Evolutionary conservation across 2,888 invertebrate species (phyloP).

Genomic region (Parthenolecanium corni): DNA sequence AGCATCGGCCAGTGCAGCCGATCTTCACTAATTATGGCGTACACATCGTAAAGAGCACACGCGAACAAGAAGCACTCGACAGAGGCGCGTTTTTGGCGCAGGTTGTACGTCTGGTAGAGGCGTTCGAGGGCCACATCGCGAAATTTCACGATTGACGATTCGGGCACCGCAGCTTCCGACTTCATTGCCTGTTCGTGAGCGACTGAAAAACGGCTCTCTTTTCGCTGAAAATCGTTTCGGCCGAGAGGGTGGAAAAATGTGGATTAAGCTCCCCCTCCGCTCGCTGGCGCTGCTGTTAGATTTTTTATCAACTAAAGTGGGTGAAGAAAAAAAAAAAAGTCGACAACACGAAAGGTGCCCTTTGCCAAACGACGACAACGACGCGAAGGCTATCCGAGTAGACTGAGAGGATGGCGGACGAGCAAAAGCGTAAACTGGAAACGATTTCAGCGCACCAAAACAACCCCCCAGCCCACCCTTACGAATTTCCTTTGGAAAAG

Average conservation of each 20-base stretch:
- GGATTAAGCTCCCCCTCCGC: slow-evolving; percentile 4
- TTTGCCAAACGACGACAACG: too few species aligned
- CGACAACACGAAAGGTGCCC: too few species aligned
- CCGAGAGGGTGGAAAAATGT: neutral
- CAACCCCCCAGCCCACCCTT: too few species aligned
- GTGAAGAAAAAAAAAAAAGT: too few species aligned
- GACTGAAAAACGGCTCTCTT: slow-evolving; percentile 28
- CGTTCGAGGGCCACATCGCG: slow-evolving; percentile 46
- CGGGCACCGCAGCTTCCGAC: slow-evolving; percentile 24
- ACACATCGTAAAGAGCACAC: slow-evolving; percentile 53
- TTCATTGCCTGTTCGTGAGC: slow-evolving; percentile 26
- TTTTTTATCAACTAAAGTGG: slow-evolving; percentile 33
- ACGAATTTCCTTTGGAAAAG: neutral
- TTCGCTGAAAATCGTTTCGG: slow-evolving; percentile 23
- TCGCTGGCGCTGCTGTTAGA: slow-evolving; percentile 37
- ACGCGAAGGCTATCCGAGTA: too few species aligned
- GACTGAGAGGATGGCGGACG: too few species aligned
- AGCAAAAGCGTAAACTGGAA: too few species aligned
- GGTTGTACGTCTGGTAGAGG: slow-evolving; percentile 58
- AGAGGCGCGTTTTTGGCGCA: slow-evolving; percentile 58
- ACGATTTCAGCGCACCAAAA: too few species aligned
- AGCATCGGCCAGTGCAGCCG: slow-evolving; percentile 35
- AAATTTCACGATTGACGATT: slow-evolving; percentile 28
- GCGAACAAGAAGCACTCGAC: slow-evolving; percentile 56
- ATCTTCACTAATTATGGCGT: slow-evolving; percentile 37